Conservation (phyloP, 92 coral and sea anemone species). For the Scolanthus callimorphus region DNA sequence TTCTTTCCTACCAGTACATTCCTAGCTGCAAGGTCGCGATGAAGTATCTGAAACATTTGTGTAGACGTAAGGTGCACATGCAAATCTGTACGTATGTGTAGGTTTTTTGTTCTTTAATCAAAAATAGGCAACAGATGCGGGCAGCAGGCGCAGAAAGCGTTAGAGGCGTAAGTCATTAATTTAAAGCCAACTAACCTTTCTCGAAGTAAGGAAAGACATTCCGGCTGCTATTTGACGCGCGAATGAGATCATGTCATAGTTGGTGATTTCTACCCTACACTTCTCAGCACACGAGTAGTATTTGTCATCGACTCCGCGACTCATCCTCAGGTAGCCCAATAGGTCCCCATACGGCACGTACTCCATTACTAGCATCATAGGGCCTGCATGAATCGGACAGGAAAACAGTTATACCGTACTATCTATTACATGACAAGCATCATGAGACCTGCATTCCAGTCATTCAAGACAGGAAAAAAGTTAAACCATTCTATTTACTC, state of each 20-base stretch:
- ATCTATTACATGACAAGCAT: background rate
- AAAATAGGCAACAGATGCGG: too few species aligned
- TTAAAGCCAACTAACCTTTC: constrained; percentile 13
- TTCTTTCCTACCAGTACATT: background rate
- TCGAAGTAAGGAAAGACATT: constrained; percentile 11
- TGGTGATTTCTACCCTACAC: background rate
- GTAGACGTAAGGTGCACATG: too few species aligned
- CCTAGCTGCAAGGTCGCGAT: constrained; percentile 3
- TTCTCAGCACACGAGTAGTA: constrained; percentile 9
- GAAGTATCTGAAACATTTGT: background rate
- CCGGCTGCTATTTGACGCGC: constrained; percentile 16
- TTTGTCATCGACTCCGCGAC: constrained; percentile 19
- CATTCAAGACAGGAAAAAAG: too few species aligned
- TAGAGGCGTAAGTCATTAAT: too few species aligned
- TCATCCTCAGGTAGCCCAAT: constrained; percentile 11
- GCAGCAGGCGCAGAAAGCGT: too few species aligned
- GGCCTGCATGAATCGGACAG: background rate
- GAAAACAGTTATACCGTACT: too few species aligned
- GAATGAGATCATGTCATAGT: constrained; percentile 17
- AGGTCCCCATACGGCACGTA: constrained; percentile 21
- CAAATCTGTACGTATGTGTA: too few species aligned
- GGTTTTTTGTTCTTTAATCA: too few species aligned
- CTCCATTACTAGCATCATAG: constrained; percentile 12
- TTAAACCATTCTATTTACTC: background rate
- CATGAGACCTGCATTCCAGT: background rate